Base-by-base conservation (phyloP, 2,797 vertebrate species). In the Rhyacichthys aspro region DNA sequence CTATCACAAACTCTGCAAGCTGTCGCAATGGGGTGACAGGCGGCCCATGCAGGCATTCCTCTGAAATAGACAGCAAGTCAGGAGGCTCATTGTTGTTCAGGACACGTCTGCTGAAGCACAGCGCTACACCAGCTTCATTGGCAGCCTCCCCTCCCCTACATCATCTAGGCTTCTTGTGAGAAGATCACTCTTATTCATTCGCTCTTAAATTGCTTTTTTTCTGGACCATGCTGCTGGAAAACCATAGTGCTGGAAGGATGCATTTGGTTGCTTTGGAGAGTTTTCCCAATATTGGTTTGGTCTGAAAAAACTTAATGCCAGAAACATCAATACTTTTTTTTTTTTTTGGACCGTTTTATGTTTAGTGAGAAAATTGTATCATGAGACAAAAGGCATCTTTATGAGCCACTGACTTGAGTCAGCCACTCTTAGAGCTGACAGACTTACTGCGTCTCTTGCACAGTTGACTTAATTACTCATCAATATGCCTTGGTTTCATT, bases 381-480 rank as follows among this genome's bases (percentile, higher is more conserved):
- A 18, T 7, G 33, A 60, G 61, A 70, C 56, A 79, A 72, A 67
- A 76, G 60, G 57, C 69, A 74, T 59, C 61, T 86, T 85, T 72
- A 80, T 60, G 48, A 72, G 34, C 72, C 58, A 66, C 81, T 78
- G 73, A 78, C 74, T 68, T 54, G 57, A 59, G 66, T 55, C 58
- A 58, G 61, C 44, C 53, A 11, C 55, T 62, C 53, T 62, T 52
- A 6, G 50, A 55, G 48, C 45, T 70, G 79, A 74, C 47, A 43
- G 61, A 78, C 76, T 80, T 82, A 85, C 23, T 44, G 59, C 60
- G 23, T 36, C 52, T 55, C 50, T 23, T 56, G 50, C 32, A 67
- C 67, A 71, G 71, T 73, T 78, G 76, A 82, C 74, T 90, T 90
- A 86, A 89, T 90, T 88, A 81, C 78, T 74, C 84, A 84, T 88